Percentiles rank a stretch among this genome's conserved stretches.
phyloP scores from a whole-genome alignment of 1,140 invertebrate species.

The Drosophila virilis region DNA sequence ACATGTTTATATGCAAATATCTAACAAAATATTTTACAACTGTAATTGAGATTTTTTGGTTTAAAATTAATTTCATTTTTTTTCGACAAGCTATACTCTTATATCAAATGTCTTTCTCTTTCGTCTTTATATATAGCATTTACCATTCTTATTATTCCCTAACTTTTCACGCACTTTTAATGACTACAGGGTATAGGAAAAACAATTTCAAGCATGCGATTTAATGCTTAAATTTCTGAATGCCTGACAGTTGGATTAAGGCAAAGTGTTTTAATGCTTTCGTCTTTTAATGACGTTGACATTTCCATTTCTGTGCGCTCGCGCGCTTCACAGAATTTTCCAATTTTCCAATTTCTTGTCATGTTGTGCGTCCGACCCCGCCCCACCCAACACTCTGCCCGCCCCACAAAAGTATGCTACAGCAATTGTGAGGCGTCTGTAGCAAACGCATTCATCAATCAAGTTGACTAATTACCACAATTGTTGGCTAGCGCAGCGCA shows the following conservation, averaged over 20 bases:
- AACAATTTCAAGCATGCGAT: constrained; percentile 40
- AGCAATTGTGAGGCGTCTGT: constrained; percentile 1
- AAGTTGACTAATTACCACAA: constrained; percentile 77
- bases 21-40: no score
- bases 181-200: constrained; percentile 7
- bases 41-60: no score
- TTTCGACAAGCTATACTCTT: no score
- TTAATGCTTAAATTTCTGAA: constrained; percentile 73
- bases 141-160: neutral
- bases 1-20: neutral
- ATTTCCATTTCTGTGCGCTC: constrained; percentile 43
- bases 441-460: constrained; percentile 68
- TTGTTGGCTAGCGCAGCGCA: constrained; percentile 58
- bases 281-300: constrained; percentile 73
- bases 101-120: no score
- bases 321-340: constrained; percentile 28
- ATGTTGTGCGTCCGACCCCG: neutral
- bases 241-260: constrained; percentile 64
- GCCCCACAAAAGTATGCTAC: constrained; percentile 36
- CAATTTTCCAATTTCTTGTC: constrained; percentile 50
- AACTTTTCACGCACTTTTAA: neutral
- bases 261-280: constrained; percentile 48
- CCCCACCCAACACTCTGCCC: neutral
- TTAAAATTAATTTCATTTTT: no score
- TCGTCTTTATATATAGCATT: no score